Evolutionary conservation across 2,797 vertebrate species (phyloP).

Genomic region (Knipowitschia caucasica): DNA sequence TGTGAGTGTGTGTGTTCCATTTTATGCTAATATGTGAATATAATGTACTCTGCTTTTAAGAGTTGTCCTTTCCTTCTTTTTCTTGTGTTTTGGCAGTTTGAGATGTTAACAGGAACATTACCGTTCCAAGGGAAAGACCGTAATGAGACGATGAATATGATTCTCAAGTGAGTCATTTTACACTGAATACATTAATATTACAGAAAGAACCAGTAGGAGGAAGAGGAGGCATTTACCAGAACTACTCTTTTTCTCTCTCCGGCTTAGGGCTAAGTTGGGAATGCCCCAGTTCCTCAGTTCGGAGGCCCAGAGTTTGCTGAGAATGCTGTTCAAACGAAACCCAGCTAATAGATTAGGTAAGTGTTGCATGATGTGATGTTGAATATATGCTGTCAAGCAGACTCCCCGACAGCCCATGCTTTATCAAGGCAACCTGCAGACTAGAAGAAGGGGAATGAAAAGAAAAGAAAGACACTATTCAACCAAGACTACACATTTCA

Average conservation of each 20-base stretch:
- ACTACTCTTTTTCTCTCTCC: constrained; percentile 1
- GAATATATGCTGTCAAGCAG: no score
- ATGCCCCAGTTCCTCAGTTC: constrained; percentile 98
- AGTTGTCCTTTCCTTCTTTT: not conserved
- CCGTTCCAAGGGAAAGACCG: constrained; percentile 98
- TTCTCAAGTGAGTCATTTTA: constrained; percentile 89
- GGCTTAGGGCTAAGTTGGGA: constrained; percentile 89
- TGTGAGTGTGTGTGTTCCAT: not conserved
- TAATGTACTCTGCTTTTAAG: not conserved
- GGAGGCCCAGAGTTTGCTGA: constrained; percentile 95
- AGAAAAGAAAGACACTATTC: not conserved
- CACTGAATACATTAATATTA: constrained; percentile 2
- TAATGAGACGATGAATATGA: constrained; percentile 99
- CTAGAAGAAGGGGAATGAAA: not conserved
- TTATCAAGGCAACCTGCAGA: not conserved
- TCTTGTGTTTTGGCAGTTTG: constrained; percentile 78
- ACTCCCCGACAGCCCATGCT: not conserved
- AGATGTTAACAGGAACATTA: constrained; percentile 96
- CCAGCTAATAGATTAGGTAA: constrained; percentile 94
- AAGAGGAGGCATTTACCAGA: not conserved
- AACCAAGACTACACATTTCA: not conserved
- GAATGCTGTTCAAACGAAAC: constrained; percentile 98
- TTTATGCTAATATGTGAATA: not conserved
- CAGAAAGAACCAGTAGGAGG: not conserved
- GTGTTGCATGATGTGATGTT: not conserved